phyloP scores from a whole-genome alignment of 2,888 invertebrate genomes.

The Mesochorus sp. region DNA sequence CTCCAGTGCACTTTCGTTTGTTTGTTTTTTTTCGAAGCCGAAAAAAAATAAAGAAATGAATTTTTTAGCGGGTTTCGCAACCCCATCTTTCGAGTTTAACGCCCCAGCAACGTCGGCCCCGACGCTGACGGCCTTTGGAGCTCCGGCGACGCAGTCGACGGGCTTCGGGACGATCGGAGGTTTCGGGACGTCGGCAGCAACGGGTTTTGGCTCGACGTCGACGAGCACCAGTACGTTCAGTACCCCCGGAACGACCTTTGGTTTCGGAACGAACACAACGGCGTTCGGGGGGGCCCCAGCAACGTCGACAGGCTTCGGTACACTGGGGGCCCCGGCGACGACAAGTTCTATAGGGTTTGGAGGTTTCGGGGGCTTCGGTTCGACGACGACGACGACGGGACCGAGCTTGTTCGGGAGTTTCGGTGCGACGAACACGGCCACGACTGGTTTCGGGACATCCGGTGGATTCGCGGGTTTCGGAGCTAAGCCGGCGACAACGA shows the following conservation, averaged over 20 bases:
- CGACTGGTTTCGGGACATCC: conserved; percentile 77
- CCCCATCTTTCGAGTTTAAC: conserved; percentile 80
- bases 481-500: conserved; percentile 82
- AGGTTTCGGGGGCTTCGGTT: conserved; percentile 73
- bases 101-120: conserved; percentile 83
- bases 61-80: conserved; percentile 81
- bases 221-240: conserved; percentile 71
- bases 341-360: conserved; percentile 81
- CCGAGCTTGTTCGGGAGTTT: conserved; percentile 83
- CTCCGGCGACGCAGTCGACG: conserved; percentile 75
- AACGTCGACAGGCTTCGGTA: conserved; percentile 68
- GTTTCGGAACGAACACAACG: conserved; percentile 82
- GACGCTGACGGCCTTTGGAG: conserved; percentile 83
- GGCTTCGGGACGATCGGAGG: conserved; percentile 82
- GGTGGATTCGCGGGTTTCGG: conserved; percentile 84
- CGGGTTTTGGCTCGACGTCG: conserved; percentile 82
- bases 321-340: conserved; percentile 74
- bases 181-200: conserved; percentile 83
- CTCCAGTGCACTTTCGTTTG: background rate
- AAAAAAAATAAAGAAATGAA: background rate
- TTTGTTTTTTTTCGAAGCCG: conserved; percentile 27
- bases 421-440: conserved; percentile 81
- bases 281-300: conserved; percentile 82
- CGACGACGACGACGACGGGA: conserved; percentile 72
- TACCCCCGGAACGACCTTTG: conserved; percentile 76